phyloP scores from a whole-genome alignment of 2,797 vertebrate genomes.

The Anguilla pacifica region DNA sequence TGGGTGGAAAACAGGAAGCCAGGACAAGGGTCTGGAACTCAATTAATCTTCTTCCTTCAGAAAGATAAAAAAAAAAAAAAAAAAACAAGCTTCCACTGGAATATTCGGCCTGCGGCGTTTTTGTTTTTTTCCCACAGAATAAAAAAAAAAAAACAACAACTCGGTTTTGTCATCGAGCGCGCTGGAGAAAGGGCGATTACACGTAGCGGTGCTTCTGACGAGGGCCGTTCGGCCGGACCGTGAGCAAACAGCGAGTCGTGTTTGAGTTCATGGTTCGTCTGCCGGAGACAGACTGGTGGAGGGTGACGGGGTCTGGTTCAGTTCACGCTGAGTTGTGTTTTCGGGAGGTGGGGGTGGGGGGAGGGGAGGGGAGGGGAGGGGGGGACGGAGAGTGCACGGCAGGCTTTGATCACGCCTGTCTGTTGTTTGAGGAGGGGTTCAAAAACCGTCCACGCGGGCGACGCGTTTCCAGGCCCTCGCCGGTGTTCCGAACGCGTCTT shows the following conservation, averaged over 20 bases:
- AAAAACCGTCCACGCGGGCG: neutral
- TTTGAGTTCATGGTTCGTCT: neutral
- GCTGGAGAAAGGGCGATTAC: neutral
- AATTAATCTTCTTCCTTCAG: conserved; percentile 69
- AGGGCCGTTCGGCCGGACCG: neutral
- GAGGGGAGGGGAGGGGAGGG: neutral
- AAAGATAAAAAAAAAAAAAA: conserved; percentile 25
- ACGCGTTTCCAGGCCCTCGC: neutral
- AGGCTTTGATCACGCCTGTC: neutral
- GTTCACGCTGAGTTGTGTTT: neutral
- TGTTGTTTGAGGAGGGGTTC: neutral
- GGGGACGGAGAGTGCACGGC: neutral
- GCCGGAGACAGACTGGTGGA: neutral
- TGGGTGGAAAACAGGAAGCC: conserved; percentile 68
- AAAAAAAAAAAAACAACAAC: neutral
- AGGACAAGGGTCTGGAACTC: conserved; percentile 65
- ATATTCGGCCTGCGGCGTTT: neutral
- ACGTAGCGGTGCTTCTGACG: neutral
- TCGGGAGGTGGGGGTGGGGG: neutral
- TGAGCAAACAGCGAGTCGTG: neutral
- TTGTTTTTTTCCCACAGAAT: neutral
- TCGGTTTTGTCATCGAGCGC: neutral
- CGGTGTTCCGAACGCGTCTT: neutral
- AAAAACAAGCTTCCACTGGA: neutral
- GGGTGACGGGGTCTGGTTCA: neutral